A percentile compares a stretch with the other conserved stretches of the same genome.
phyloP scores from a whole-genome alignment of 1,140 invertebrate genomes.

The Drosophila sp. region DNA sequence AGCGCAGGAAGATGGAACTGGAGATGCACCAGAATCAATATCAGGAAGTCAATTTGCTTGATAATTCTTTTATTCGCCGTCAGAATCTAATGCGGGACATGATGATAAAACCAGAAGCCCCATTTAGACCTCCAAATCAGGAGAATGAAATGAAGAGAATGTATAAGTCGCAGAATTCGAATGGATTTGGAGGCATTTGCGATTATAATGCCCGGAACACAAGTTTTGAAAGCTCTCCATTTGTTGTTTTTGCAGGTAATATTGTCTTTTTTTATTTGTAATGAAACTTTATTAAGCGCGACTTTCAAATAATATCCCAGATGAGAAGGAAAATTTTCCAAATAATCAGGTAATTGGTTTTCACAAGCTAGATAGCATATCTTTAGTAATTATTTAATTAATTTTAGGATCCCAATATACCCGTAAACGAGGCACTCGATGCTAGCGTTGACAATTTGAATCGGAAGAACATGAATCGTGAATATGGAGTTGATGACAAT shows the following conservation, averaged over 20 bases:
- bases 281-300: not conserved
- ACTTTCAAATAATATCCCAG: not conserved
- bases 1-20: slow-evolving; percentile 93
- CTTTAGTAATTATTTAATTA: too few species aligned
- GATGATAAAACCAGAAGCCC: slow-evolving; percentile 68
- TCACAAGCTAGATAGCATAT: too few species aligned
- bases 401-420: too few species aligned
- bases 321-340: not conserved
- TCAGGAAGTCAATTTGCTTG: slow-evolving; percentile 90
- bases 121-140: slow-evolving; percentile 60
- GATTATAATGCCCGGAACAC: slow-evolving; percentile 48
- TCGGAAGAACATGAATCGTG: too few species aligned
- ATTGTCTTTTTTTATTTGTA: not conserved
- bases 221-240: slow-evolving; percentile 60
- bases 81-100: slow-evolving; percentile 88
- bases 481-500: not conserved
- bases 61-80: slow-evolving; percentile 89
- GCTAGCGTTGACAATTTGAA: not conserved
- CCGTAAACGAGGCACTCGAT: too few species aligned
- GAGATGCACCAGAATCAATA: slow-evolving; percentile 93
- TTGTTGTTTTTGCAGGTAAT: slow-evolving; percentile 73
- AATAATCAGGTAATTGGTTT: too few species aligned
- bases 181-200: slow-evolving; percentile 52
- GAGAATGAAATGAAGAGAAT: too few species aligned
- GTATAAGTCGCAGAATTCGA: slow-evolving; percentile 61